phyloP scores from a whole-genome alignment of 2,113 vertebrate species.

The Peucedramus taeniatus region DNA sequence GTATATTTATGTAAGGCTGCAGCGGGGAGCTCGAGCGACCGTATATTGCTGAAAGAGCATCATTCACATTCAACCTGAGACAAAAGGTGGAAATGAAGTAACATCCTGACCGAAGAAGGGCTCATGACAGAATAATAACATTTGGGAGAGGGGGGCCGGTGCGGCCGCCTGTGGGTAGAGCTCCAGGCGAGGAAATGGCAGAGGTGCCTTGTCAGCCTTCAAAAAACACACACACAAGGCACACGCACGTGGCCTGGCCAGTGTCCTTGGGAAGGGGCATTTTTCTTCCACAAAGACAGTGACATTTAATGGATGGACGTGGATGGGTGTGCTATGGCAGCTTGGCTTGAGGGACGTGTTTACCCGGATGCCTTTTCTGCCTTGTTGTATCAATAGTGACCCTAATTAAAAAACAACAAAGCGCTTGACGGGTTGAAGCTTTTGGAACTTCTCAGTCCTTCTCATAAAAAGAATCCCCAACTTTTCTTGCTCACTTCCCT shows the following conservation, averaged over 20 bases:
- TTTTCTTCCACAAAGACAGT: slow-evolving; percentile 66
- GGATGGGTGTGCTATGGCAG: neutral
- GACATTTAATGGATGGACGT: neutral
- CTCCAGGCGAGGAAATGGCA: slow-evolving; percentile 87
- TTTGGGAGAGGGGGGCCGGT: slow-evolving; percentile 77
- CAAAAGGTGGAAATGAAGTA: slow-evolving; percentile 99
- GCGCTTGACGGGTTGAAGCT: neutral
- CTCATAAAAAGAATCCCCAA: neutral
- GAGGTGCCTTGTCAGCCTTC: slow-evolving; percentile 83
- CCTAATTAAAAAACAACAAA: neutral
- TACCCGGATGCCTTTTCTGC: neutral
- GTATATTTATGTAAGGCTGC: slow-evolving; percentile 97
- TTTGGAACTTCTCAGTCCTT: neutral
- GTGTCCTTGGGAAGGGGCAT: slow-evolving; percentile 74
- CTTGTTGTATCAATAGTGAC: neutral
- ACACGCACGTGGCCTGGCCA: slow-evolving; percentile 44
- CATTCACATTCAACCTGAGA: slow-evolving; percentile 91
- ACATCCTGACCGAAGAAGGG: slow-evolving; percentile 91
- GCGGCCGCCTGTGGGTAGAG: slow-evolving; percentile 49
- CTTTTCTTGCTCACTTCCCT: neutral
- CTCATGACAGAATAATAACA: slow-evolving; percentile 97
- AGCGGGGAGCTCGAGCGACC: slow-evolving; percentile 86
- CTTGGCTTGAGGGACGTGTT: neutral
- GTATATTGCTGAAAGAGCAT: slow-evolving; percentile 99
- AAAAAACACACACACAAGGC: slow-evolving; percentile 63